phyloP scores from a whole-genome alignment of 2,888 invertebrate species.

The Apoda limacodes region DNA sequence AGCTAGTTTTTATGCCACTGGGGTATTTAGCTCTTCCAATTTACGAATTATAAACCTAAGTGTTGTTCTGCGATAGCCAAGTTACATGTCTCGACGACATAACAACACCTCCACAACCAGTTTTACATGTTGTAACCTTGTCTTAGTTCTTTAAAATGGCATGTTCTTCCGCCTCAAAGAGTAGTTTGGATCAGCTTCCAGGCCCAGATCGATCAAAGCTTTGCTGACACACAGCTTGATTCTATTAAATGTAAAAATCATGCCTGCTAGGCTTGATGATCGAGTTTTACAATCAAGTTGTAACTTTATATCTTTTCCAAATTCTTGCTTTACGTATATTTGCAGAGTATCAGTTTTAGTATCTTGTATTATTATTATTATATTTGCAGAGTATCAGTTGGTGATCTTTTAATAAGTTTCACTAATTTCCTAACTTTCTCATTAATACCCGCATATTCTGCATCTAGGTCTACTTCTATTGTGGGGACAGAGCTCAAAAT shows the following conservation, averaged over 20 bases:
- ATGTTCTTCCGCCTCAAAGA: too few species aligned
- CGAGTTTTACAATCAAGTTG: slow-evolving; percentile 13
- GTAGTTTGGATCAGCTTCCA: slow-evolving; percentile 13
- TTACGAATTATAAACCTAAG: slow-evolving; percentile 17
- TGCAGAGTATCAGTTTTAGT: slow-evolving; percentile 2
- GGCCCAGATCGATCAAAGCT: slow-evolving; percentile 16
- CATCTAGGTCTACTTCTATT: slow-evolving; percentile 10
- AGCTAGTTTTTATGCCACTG: slow-evolving; percentile 16
- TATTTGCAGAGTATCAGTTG: slow-evolving; percentile 2
- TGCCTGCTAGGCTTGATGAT: slow-evolving; percentile 11
- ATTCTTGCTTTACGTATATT: slow-evolving; percentile 8
- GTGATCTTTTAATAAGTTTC: slow-evolving; percentile 12
- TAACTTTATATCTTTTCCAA: slow-evolving; percentile 9
- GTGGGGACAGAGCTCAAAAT: background rate
- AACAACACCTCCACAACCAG: slow-evolving; percentile 15
- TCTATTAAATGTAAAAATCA: slow-evolving; percentile 12
- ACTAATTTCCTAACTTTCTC: slow-evolving; percentile 17
- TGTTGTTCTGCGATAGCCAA: too few species aligned
- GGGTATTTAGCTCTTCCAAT: slow-evolving; percentile 15
- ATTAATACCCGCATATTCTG: slow-evolving; percentile 13
- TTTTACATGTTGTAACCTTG: slow-evolving; percentile 12
- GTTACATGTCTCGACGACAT: slow-evolving; percentile 14
- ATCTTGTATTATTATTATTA: too few species aligned
- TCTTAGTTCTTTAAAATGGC: too few species aligned
- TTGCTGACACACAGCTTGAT: slow-evolving; percentile 17